A percentile compares a stretch with the other conserved stretches of the same genome.
Conservation (phyloP, 1,140 invertebrate species). For the Brachionus sp. region DNA sequence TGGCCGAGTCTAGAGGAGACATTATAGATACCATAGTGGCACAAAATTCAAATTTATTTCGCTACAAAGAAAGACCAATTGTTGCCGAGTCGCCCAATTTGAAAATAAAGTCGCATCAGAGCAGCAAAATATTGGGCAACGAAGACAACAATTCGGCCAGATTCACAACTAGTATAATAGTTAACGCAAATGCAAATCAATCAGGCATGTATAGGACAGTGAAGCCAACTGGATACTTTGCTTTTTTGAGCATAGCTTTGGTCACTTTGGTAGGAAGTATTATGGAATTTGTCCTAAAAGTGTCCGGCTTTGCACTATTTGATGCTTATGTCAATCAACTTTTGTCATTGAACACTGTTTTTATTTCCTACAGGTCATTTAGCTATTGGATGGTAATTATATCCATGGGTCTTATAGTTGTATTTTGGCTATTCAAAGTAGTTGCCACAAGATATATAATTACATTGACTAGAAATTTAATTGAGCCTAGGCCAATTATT, state of each 20-base stretch:
- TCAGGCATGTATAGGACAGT: constrained; percentile 11
- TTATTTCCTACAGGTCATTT: constrained; percentile 24
- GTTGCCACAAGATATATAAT: constrained; percentile 10
- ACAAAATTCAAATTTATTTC: background rate
- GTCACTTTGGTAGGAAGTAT: constrained; percentile 24
- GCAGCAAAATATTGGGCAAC: background rate
- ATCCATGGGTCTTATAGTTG: constrained; percentile 7
- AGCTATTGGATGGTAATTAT: constrained; percentile 44
- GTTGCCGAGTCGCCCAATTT: background rate
- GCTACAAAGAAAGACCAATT: background rate
- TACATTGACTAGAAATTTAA: constrained; percentile 21
- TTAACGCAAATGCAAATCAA: background rate
- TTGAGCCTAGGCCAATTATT: background rate
- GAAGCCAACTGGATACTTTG: constrained; percentile 35
- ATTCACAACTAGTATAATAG: constrained; percentile 36
- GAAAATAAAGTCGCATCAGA: background rate
- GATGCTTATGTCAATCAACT: constrained; percentile 24
- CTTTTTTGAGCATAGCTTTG: constrained; percentile 40
- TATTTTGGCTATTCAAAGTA: constrained; percentile 41
- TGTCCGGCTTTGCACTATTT: constrained; percentile 27
- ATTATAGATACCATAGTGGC: constrained; percentile 12
- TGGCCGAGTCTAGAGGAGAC: constrained; percentile 12
- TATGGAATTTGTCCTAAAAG: constrained; percentile 39
- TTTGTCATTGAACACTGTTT: constrained; percentile 20
- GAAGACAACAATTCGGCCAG: constrained; percentile 6